Conservation (phyloP, 2,888 invertebrate genomes). For the Pimpla rufipes region DNA sequence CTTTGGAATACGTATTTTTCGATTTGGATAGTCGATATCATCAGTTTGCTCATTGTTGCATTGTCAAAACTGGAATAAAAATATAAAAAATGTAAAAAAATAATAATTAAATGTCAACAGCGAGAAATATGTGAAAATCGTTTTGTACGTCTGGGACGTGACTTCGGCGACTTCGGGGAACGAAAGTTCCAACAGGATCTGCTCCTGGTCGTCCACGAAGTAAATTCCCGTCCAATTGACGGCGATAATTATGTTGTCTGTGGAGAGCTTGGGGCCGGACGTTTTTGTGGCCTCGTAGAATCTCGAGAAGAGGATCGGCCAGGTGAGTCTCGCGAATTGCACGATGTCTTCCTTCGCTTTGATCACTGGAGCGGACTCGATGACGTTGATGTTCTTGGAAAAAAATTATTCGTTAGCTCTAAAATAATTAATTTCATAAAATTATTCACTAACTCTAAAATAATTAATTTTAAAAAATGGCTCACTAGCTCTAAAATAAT, state of each 20-base stretch:
- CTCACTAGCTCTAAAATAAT: neutral
- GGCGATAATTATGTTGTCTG: conserved; percentile 93
- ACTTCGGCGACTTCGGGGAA: conserved; percentile 95
- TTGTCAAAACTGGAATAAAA: conserved; percentile 84
- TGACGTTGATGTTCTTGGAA: conserved; percentile 89
- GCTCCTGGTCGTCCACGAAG: conserved; percentile 96
- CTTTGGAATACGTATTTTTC: conserved; percentile 97
- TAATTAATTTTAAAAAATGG: conserved; percentile 12
- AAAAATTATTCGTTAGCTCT: conserved; percentile 21
- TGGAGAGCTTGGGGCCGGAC: conserved; percentile 89
- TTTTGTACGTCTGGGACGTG: conserved; percentile 86
- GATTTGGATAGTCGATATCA: conserved; percentile 93
- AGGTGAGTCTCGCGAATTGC: conserved; percentile 95
- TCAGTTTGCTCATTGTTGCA: conserved; percentile 89
- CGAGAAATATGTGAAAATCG: neutral
- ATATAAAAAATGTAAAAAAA: too few species aligned
- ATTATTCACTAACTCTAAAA: neutral
- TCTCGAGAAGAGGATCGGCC: conserved; percentile 97
- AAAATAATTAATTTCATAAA: conserved; percentile 18
- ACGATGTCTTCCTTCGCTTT: conserved; percentile 96
- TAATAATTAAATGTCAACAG: neutral
- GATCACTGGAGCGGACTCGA: conserved; percentile 88
- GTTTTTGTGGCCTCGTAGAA: conserved; percentile 96
- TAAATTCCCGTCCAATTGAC: conserved; percentile 98
- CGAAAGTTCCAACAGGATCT: conserved; percentile 94